phyloP scores from a whole-genome alignment of 1,140 invertebrate species.

The Akabosia matsudoensis region DNA sequence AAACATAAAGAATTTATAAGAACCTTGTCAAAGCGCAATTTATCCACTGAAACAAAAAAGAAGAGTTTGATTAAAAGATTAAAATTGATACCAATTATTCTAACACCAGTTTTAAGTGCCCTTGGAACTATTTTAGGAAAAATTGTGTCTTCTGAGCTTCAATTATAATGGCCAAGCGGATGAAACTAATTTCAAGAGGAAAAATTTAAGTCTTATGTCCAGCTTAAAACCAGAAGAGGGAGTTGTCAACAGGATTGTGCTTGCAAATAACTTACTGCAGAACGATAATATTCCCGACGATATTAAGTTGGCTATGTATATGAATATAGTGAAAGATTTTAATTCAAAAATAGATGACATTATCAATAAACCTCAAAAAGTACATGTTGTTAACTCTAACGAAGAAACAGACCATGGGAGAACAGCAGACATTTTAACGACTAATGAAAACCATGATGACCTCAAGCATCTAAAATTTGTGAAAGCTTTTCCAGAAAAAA shows the following conservation, averaged over 20 bases:
- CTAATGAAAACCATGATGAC: not conserved
- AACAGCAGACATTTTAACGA: too few relatives aligned
- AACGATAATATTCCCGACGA: not conserved
- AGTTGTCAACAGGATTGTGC: not conserved
- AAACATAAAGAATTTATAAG: not conserved
- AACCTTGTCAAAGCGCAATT: not conserved
- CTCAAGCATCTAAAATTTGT: not conserved
- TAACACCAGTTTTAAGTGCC: not conserved
- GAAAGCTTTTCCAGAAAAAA: not conserved
- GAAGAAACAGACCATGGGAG: too few relatives aligned
- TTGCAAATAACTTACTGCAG: not conserved
- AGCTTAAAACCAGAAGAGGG: not conserved
- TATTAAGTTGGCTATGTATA: not conserved
- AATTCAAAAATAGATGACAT: not conserved
- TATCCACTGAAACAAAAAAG: not conserved
- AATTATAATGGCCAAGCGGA: slow-evolving; percentile 31
- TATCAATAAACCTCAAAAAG: not conserved
- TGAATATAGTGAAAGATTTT: not conserved
- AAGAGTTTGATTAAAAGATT: not conserved
- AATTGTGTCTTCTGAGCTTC: not conserved
- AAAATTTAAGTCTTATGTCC: slow-evolving; percentile 22
- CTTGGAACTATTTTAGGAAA: not conserved
- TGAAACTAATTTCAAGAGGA: not conserved
- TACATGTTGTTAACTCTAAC: not conserved
- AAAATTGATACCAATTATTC: not conserved